These are phyloP conservation scores for Campylorhamphus procurvoides DNA, from an alignment of 2,113 vertebrate species.

Conservation along the genomic window DNA sequence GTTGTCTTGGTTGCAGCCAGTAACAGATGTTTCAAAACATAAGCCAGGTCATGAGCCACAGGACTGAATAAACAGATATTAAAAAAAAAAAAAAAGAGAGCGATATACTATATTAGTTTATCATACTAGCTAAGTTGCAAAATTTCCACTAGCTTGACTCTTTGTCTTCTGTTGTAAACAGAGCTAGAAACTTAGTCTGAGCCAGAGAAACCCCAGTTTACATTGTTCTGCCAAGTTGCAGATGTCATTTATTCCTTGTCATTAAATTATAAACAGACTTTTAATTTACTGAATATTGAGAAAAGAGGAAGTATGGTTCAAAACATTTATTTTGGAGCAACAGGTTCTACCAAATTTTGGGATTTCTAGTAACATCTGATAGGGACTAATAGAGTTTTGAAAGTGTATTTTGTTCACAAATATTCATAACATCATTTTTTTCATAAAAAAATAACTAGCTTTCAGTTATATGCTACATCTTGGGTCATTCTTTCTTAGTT, in stretches of 20 bases:
- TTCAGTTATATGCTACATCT: background rate
- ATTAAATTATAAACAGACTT: conserved; percentile 17
- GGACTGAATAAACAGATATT: conserved; percentile 4
- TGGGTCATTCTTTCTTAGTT: background rate
- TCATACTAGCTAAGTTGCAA: background rate
- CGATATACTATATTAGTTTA: background rate
- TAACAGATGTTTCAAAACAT: conserved; percentile 58
- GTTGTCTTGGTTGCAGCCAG: conserved; percentile 30
- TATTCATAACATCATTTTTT: background rate
- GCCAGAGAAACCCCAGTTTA: conserved; percentile 20
- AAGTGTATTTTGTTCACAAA: background rate
- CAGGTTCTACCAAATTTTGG: background rate
- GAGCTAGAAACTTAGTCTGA: background rate
- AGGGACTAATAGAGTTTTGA: background rate
- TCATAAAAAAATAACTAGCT: background rate
- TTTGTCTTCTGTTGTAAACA: background rate
- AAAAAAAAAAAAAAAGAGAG: background rate
- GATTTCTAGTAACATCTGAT: background rate
- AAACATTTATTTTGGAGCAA: background rate
- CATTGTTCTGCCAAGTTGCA: conserved; percentile 7
- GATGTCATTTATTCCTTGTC: conserved; percentile 4
- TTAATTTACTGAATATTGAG: background rate
- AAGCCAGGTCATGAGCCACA: conserved; percentile 18
- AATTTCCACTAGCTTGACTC: conserved; percentile 15
- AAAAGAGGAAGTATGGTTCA: background rate